Evolutionary conservation across 2,113 vertebrate genomes (phyloP).

Genomic region (Rhodinocichla rosea): DNA sequence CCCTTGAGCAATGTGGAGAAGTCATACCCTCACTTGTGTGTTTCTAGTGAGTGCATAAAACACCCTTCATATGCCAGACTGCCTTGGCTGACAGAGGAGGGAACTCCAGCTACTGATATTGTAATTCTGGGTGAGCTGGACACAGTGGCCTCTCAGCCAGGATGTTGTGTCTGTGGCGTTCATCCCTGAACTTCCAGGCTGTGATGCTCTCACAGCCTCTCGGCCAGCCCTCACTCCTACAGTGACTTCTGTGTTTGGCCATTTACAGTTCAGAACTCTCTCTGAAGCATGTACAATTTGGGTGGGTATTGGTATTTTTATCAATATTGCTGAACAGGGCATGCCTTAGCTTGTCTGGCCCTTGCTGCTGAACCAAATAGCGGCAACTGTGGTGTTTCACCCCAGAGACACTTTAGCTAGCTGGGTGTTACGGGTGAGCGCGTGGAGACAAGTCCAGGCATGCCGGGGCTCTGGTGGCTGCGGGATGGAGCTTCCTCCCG

Average conservation of each 20-base stretch:
- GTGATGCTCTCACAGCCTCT: not conserved
- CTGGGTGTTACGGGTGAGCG: too few species aligned
- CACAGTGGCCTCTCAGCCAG: not conserved
- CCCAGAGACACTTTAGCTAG: too few species aligned
- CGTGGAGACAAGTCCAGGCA: too few species aligned
- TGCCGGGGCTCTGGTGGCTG: too few species aligned
- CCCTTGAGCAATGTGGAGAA: not conserved
- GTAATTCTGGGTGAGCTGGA: not conserved
- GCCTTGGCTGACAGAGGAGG: not conserved
- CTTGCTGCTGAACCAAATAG: too few species aligned
- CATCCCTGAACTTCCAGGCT: not conserved
- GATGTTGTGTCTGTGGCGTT: not conserved
- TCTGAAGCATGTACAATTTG: not conserved
- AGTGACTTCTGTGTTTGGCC: not conserved
- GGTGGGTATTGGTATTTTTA: not conserved
- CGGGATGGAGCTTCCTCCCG: too few species aligned
- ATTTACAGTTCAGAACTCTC: not conserved
- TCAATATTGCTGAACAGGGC: too few species aligned
- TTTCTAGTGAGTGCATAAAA: not conserved
- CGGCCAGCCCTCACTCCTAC: accelerated
- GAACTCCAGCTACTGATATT: not conserved
- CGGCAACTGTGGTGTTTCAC: too few species aligned
- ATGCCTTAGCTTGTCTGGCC: too few species aligned
- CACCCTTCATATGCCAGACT: not conserved
- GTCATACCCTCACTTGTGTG: not conserved